Base-by-base conservation (phyloP, 2,888 invertebrate genomes). In the Baccha elongata region DNA sequence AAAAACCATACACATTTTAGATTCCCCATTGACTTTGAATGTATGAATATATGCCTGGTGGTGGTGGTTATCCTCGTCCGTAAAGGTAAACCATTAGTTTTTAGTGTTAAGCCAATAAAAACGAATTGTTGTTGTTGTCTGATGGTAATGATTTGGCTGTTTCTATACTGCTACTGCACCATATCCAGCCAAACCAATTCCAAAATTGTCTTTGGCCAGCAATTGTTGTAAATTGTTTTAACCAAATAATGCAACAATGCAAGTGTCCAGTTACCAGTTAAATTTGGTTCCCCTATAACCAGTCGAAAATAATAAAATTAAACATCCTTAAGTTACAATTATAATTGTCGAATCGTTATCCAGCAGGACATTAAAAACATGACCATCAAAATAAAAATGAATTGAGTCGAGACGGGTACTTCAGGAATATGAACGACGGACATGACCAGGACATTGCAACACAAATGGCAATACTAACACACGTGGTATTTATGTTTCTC, bases 271-370 rank as follows among this genome's bases (percentile, higher is more conserved):
- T 32, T 29, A n/a, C 52, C 37, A 78, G 62, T 71, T 65, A 71
- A 78, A n/a, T n/a, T n/a, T n/a, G n/a, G n/a, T n/a, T 72, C 78
- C 65, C 52, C 35, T 35, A 4, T 58, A 78, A 67, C 72, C 64
- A 83, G 68, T 83, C 68, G 55, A 68, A n/a, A 58, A 67, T 78
- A 83, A 72, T 78, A 83, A 83, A 83, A 83, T 64, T 83, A 78
- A 83, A 78, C 48, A 73, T 73, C 83, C 83, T 81, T 78, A 78
- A 78, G 78, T 73, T 72, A 62, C 68, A 83, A 68, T 83, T 78
- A 83, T 83, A 78, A 83, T 81, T 68, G 67, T 21, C 23, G 26
- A 2, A 17, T 29, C 78, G 55, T 60, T 60, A 78, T 78, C 78
- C 60, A 35, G 42, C 17, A 65, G 58, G 60, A 60, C 35, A 79